Conservation (phyloP, 1,140 invertebrate genomes). For the Eueides isabella region DNA sequence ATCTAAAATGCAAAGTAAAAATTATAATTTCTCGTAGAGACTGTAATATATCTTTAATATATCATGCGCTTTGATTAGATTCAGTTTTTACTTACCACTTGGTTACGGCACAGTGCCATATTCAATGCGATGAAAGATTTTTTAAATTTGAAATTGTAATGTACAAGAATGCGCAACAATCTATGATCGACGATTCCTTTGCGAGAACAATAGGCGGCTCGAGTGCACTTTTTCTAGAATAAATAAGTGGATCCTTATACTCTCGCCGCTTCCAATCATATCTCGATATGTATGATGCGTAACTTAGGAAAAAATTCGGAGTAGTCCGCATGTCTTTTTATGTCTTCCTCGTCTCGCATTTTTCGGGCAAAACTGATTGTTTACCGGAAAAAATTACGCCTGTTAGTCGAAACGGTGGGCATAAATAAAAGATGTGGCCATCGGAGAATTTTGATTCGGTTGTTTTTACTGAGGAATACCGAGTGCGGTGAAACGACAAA, state of each 20-base stretch:
- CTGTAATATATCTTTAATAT: neutral
- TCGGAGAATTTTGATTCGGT: conserved; percentile 79
- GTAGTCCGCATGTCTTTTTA: conserved; percentile 69
- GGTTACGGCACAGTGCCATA: conserved; percentile 31
- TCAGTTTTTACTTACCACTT: conserved; percentile 18
- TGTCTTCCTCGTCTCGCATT: conserved; percentile 75
- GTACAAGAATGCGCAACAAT: conserved; percentile 39
- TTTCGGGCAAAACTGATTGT: conserved; percentile 81
- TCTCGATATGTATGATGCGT: conserved; percentile 64
- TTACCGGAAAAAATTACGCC: conserved; percentile 81
- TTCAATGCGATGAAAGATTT: conserved; percentile 25
- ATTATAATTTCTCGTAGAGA: neutral
- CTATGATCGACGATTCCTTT: conserved; percentile 39
- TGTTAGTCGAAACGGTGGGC: conserved; percentile 72
- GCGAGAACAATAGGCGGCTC: conserved; percentile 53
- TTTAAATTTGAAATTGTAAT: conserved; percentile 38
- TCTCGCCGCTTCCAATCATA: conserved; percentile 54
- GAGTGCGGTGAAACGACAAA: conserved; percentile 63
- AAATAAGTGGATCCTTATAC: conserved; percentile 39
- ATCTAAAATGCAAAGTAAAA: neutral
- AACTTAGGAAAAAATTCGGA: conserved; percentile 60
- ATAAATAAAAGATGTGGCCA: conserved; percentile 79
- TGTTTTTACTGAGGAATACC: conserved; percentile 66
- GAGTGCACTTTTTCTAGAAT: conserved; percentile 56
- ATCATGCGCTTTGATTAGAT: conserved; percentile 10